These are phyloP conservation scores for Sarcoramphus papa DNA, from an alignment of 2,797 vertebrate genomes.

Conservation along the genomic window DNA sequence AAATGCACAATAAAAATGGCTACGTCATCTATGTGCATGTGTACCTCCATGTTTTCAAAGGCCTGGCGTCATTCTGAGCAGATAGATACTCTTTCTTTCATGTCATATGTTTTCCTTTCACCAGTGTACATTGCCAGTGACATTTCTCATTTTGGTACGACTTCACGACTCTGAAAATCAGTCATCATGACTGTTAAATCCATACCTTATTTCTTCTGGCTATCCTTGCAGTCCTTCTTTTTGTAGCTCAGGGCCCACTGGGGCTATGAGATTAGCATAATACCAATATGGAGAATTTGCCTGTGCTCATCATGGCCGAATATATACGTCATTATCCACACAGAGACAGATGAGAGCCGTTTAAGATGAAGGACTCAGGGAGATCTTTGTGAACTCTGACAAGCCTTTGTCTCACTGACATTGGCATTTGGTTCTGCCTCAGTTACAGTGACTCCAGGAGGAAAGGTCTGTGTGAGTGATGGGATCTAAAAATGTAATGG, in stretches of 20 bases:
- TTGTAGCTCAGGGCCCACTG: not conserved
- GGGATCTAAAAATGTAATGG: not conserved
- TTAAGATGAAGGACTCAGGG: not conserved
- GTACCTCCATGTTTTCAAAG: not conserved
- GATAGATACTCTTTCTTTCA: not conserved
- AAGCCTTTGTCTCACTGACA: not conserved
- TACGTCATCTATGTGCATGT: fast-evolving
- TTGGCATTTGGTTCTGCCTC: not conserved
- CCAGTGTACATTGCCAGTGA: fast-evolving
- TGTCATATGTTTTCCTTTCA: not conserved
- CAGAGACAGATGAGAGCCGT: not conserved
- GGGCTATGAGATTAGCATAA: not conserved
- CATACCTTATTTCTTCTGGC: not conserved
- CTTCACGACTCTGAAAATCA: not conserved
- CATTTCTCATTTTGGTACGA: not conserved
- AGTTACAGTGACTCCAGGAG: not conserved
- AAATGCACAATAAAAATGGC: not conserved
- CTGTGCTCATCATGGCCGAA: not conserved
- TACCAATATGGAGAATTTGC: not conserved
- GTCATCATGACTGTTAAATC: not conserved
- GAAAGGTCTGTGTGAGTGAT: not conserved
- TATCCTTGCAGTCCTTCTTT: not conserved
- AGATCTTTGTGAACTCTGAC: not conserved
- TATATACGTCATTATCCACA: not conserved
- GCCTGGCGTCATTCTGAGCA: not conserved